These are phyloP conservation scores for Gorsachius goisagi DNA, from an alignment of 2,113 vertebrate species.

Conservation along the genomic window DNA sequence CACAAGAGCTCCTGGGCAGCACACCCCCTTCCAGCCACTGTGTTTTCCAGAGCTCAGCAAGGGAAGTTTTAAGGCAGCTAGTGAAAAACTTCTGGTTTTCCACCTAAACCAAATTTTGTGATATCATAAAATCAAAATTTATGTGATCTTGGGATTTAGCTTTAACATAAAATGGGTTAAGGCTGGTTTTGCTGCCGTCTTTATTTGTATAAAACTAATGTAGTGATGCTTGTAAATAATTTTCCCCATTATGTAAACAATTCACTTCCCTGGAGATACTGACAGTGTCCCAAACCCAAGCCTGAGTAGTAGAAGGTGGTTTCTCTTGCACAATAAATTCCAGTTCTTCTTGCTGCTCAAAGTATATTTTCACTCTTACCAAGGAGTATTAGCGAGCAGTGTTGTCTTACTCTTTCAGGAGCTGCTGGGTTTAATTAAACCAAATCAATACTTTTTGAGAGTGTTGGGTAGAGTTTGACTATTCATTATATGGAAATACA, in stretches of 20 bases:
- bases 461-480: not conserved
- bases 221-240: not conserved
- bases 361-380: not conserved
- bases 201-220: not conserved
- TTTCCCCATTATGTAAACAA: not conserved
- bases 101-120: not conserved
- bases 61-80: not conserved
- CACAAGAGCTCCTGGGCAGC: not conserved
- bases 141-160: not conserved
- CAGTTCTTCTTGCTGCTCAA: not conserved
- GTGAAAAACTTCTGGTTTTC: not conserved
- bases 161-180: not conserved
- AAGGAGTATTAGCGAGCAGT: not conserved
- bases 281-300: not conserved
- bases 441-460: not conserved
- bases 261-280: not conserved
- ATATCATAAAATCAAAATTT: not conserved
- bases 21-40: not conserved
- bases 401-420: not conserved
- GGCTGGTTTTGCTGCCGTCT: not conserved
- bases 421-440: not conserved
- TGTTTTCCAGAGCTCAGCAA: not conserved
- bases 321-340: not conserved
- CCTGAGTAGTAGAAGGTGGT: not conserved
- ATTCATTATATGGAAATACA: not conserved